Base-by-base conservation (phyloP, 2,888 invertebrate genomes). In the Caprella mutica region DNA sequence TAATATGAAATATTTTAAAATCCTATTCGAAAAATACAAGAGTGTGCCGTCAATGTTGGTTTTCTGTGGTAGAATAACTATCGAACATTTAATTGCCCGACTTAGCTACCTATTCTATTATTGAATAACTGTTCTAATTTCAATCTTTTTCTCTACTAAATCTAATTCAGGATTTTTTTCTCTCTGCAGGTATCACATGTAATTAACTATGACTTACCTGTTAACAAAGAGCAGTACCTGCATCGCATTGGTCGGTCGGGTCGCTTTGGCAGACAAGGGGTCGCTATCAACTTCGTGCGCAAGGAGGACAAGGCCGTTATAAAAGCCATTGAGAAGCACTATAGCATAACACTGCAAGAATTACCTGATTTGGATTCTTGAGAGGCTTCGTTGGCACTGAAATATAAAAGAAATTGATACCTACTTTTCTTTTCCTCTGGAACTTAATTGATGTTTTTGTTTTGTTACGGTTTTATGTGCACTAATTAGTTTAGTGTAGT, bases 311-410 rank as follows among this genome's bases (percentile, higher is more conserved):
- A 98, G 71, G 84, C 96, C 73, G 98, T 97, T 75, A 77, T 98
- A 65, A 80, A 97, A 73, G 98, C 99, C 73, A 99, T 99, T 77
- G 98, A 99, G 76, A 97, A 98, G 78, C 98, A 97, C 78, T 99
- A 99, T 75, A 93, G 94, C 0, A 98, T 98, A 54, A 97, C 98
- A 75, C 97, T 98, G 73, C 97, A 98, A 73, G 97, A 99, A 77
- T 98, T 98, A 97, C 98, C 98, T 1, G 91, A 90, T 90, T 90
- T 90, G 74, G 73, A 72, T 71, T 68, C 68, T 62, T 56, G 19
- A 30, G n/a, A n/a, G n/a, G n/a, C n/a, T n/a, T n/a, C n/a, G n/a
- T n/a, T n/a, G n/a, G n/a, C n/a, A n/a, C n/a, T n/a, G n/a, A n/a
- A n/a, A n/a, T n/a, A n/a, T n/a, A n/a, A n/a, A n/a, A n/a, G n/a